Conservation (phyloP, 2,888 invertebrate species). For the Erpobdella octoculata region DNA sequence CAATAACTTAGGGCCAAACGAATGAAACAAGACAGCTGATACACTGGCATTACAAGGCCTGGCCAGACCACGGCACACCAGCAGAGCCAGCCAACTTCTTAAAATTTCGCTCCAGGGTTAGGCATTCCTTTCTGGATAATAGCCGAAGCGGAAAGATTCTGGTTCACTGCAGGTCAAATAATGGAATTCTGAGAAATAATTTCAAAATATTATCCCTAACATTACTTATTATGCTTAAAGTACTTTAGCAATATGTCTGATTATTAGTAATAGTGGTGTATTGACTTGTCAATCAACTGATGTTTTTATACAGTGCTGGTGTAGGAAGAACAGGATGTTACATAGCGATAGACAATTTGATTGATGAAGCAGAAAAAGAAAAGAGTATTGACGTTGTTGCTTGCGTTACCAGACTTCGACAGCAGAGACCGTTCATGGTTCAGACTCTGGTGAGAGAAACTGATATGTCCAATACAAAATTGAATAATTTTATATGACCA, state of each 20-base stretch:
- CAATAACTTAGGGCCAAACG: no score
- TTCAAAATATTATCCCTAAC: no score
- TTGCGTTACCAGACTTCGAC: neutral
- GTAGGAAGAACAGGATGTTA: neutral
- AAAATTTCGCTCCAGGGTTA: no score
- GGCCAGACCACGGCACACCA: neutral
- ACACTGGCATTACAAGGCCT: neutral
- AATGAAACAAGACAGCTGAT: neutral
- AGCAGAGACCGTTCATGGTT: neutral
- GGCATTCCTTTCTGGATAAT: no score
- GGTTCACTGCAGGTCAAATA: neutral
- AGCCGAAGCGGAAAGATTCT: neutral
- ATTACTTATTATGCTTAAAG: no score
- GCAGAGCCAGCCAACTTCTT: neutral
- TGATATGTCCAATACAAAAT: no score
- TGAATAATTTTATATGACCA: no score
- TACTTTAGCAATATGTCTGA: no score
- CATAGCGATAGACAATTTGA: neutral
- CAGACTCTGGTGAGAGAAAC: neutral
- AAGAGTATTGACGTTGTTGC: neutral
- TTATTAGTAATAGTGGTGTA: no score
- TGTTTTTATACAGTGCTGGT: no score
- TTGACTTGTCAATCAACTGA: no score
- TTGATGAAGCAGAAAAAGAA: neutral
- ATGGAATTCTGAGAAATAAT: no score